Evolutionary conservation across 1,140 invertebrate genomes (phyloP).

Genomic region (Copidosoma floridanum): DNA sequence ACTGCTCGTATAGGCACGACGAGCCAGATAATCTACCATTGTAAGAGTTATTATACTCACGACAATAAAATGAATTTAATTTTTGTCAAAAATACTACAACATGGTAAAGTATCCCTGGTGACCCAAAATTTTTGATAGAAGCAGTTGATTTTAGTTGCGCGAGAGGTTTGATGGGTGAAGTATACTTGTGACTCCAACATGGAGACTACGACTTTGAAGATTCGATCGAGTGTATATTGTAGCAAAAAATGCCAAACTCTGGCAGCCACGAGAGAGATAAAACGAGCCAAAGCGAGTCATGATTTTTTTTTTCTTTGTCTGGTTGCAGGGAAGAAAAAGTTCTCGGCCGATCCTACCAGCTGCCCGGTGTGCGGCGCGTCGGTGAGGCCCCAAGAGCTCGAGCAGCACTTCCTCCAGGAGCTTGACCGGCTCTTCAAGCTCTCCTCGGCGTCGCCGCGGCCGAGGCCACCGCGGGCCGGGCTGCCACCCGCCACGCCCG

Average conservation of each 20-base stretch:
- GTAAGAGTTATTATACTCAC: too few relatives aligned
- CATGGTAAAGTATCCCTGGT: too few relatives aligned
- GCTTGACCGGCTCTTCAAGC: constrained; percentile 71
- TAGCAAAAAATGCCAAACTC: background rate
- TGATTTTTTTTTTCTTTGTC: constrained; percentile 8
- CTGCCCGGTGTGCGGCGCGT: constrained; percentile 79
- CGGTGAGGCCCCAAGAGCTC: constrained; percentile 70
- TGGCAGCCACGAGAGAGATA: background rate
- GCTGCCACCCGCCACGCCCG: constrained; percentile 51
- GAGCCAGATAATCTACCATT: too few relatives aligned
- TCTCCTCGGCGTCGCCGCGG: constrained; percentile 54
- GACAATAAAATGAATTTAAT: too few relatives aligned
- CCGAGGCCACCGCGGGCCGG: constrained; percentile 53
- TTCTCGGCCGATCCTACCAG: constrained; percentile 63
- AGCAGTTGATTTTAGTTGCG: too few relatives aligned
- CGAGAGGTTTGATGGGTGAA: too few relatives aligned
- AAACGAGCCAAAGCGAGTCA: background rate
- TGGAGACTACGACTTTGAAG: too few relatives aligned
- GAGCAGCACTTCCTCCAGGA: constrained; percentile 75
- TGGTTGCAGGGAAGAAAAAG: constrained; percentile 54
- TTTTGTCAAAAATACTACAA: too few relatives aligned
- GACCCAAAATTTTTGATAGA: too few relatives aligned
- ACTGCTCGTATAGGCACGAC: too few relatives aligned
- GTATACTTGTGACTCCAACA: too few relatives aligned
- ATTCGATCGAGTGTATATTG: background rate